Evolutionary conservation across 2,888 invertebrate species (phyloP).

Genomic region (Callyntrura sp.): DNA sequence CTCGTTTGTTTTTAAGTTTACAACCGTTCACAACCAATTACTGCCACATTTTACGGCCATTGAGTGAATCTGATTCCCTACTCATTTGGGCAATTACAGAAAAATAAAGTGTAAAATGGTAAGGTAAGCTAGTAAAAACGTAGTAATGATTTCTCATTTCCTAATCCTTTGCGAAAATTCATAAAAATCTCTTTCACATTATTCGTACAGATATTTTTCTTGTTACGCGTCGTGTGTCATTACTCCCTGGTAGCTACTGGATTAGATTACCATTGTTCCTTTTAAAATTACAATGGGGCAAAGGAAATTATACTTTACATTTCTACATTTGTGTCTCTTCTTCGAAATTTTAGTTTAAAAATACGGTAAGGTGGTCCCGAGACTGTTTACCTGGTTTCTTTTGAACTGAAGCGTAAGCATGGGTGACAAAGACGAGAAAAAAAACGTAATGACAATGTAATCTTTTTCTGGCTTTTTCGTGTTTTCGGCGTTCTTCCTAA

Average conservation of each 20-base stretch:
- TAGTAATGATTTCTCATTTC: neutral
- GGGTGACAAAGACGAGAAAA: neutral
- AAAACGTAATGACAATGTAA: slow-evolving; percentile 8
- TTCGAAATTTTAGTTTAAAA: neutral
- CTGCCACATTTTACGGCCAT: too few relatives aligned
- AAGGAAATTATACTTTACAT: neutral
- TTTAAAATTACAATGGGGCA: too few relatives aligned
- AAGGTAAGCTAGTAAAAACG: too few relatives aligned
- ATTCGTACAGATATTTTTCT: too few relatives aligned
- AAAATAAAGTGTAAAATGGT: too few relatives aligned
- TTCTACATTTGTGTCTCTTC: neutral
- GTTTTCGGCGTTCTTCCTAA: slow-evolving; percentile 16
- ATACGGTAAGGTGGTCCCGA: neutral
- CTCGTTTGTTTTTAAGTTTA: too few relatives aligned
- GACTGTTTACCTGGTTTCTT: neutral
- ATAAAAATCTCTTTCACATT: neutral
- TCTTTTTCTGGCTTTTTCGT: neutral
- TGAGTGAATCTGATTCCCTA: too few relatives aligned
- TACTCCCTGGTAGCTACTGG: too few relatives aligned
- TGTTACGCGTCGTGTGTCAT: neutral
- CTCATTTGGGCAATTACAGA: too few relatives aligned
- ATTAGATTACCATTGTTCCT: too few relatives aligned
- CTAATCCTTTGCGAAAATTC: neutral
- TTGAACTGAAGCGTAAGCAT: neutral
- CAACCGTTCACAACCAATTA: too few relatives aligned